phyloP scores from a whole-genome alignment of 2,888 invertebrate species.

The Coronaproctus castanopsis region DNA sequence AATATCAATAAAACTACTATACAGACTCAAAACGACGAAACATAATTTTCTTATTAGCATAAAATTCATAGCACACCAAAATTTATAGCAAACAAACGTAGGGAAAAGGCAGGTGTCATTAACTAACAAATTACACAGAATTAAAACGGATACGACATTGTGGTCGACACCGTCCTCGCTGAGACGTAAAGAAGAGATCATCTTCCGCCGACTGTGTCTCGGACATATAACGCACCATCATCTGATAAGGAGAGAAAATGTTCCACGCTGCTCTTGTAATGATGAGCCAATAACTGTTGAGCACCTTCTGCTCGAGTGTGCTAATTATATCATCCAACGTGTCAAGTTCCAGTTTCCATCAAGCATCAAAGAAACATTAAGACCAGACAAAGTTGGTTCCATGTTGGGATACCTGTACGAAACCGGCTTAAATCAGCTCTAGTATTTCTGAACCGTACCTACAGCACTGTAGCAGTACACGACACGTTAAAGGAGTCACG shows the following conservation, averaged over 20 bases:
- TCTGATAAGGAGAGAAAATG: neutral
- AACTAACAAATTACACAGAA: neutral
- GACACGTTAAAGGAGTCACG: neutral
- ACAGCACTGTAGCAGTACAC: neutral
- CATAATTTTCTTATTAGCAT: too few relatives aligned
- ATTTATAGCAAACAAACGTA: too few relatives aligned
- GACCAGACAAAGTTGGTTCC: neutral
- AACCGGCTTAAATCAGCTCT: neutral
- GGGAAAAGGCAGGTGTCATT: neutral
- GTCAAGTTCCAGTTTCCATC: neutral
- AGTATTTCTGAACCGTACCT: neutral
- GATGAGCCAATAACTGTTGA: neutral
- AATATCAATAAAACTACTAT: too few relatives aligned
- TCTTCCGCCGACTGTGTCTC: neutral
- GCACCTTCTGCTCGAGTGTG: neutral
- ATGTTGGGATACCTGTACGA: neutral
- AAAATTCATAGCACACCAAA: too few relatives aligned
- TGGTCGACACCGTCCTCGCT: neutral
- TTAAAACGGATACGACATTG: neutral
- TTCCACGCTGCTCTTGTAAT: neutral
- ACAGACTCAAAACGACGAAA: too few relatives aligned
- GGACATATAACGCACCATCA: neutral
- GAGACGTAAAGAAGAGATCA: neutral
- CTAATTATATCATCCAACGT: neutral
- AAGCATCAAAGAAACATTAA: neutral